Base-by-base conservation (phyloP, 2,113 vertebrate genomes). In the Nothobranchius furzeri region DNA sequence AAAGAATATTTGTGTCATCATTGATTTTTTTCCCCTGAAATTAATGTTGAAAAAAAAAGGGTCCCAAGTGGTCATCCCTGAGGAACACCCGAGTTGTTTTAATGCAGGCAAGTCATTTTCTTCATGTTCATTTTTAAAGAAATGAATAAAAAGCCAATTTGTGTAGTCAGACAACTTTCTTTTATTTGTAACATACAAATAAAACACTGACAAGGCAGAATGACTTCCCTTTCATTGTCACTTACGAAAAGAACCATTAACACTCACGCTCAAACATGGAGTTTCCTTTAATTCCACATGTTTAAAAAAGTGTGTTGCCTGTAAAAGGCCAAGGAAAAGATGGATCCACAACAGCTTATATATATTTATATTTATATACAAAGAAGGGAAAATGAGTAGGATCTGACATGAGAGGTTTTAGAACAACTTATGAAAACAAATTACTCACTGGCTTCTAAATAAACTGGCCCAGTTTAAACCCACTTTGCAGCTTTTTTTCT, bases 121-220 rank as follows among this genome's bases (percentile, higher is more conserved):
- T 30, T 30, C 30, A 30, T 30, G 30, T 30, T 30, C 30, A 30
- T 40, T 40, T 8, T 0, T 9, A 43, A 58, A 42, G 48, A 13
- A 58, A 55, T 30, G 13, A 55, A 1, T 53, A 30, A 63, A 42
- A 24, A 0, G 10, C n/a, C 57, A 40, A 40, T 15, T 56, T 14
- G 63, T 64, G 73, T 83, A 79, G 85, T 90, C 81, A 88, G 91
- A 89, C 75, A 88, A 90, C 80, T 90, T 92, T 89, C 82, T 78
- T 92, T 91, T 89, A 91, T 90, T 91, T 91, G 90, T 87, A 88
- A 90, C 91, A 91, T 89, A 91, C 90, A 93, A 93, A 93, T 89
- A 88, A 92, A 93, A 93, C 90, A 92, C 89, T 87, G 85, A 90
- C 84, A 90, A 92, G 90, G 91, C 92, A 88, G 85, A 91, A 92